phyloP scores from a whole-genome alignment of 2,113 vertebrate genomes.

The Pundamilia nyererei region DNA sequence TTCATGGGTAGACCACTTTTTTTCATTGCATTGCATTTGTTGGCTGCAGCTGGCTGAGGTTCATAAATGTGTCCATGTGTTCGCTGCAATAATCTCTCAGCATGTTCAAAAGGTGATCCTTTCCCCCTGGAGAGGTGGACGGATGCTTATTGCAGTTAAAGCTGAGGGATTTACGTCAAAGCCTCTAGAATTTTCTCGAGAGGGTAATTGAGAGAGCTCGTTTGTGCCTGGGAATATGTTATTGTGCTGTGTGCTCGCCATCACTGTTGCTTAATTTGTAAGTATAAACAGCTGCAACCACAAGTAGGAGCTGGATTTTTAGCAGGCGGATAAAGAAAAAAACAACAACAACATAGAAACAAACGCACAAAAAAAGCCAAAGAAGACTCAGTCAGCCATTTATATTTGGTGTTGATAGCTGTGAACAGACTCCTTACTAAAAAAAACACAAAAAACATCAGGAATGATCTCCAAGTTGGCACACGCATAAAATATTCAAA shows the following conservation, averaged over 20 bases:
- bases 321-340: background rate
- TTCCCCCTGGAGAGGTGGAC: constrained; percentile 4
- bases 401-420: background rate
- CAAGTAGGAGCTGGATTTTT: constrained; percentile 1
- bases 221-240: constrained; percentile 7
- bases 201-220: constrained; percentile 37
- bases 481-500: background rate
- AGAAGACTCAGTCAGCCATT: background rate
- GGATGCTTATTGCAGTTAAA: constrained; percentile 16
- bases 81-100: constrained; percentile 27
- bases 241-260: background rate
- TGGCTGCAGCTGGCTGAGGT: background rate
- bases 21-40: background rate
- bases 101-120: constrained; percentile 4
- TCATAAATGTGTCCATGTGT: background rate
- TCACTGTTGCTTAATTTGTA: constrained; percentile 11
- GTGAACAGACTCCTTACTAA: background rate
- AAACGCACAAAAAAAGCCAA: background rate
- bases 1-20: background rate
- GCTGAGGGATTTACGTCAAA: constrained; percentile 43
- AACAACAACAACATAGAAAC: background rate
- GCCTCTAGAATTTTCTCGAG: constrained; percentile 19
- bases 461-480: background rate
- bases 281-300: constrained; percentile 16
- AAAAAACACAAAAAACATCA: background rate